Evolutionary conservation across 1,140 invertebrate genomes (phyloP).

Genomic region (Mamestra configurata): DNA sequence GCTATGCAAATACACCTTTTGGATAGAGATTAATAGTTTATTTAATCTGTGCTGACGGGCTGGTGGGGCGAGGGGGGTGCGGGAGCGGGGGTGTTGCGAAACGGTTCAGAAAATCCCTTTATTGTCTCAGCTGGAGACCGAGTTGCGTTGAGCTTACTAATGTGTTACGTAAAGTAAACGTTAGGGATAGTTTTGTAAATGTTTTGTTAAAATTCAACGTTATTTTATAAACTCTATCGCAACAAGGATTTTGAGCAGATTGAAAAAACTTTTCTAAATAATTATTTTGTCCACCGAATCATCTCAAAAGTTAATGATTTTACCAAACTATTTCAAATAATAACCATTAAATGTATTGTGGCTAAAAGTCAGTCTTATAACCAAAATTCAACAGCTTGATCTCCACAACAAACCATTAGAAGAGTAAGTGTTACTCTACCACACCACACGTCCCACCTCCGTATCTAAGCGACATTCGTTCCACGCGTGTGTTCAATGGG

Average conservation of each 20-base stretch:
- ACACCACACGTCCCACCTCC: not conserved
- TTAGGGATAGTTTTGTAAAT: not conserved
- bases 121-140: constrained; percentile 37
- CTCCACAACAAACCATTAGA: constrained; percentile 1
- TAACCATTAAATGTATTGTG: too few species aligned
- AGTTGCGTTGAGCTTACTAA: constrained; percentile 22
- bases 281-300: too few species aligned
- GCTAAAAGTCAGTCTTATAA: not conserved
- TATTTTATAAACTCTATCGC: too few species aligned
- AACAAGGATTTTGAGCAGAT: too few species aligned
- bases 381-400: not conserved
- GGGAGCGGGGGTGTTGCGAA: constrained; percentile 6
- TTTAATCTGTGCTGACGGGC: constrained; percentile 41
- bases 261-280: too few species aligned
- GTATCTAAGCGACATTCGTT: constrained; percentile 42
- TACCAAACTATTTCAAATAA: too few species aligned
- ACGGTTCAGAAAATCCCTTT: constrained; percentile 37
- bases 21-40: constrained; percentile 43
- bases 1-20: constrained; percentile 41
- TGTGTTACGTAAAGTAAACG: not conserved
- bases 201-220: too few species aligned
- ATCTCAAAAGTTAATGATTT: too few species aligned
- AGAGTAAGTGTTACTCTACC: not conserved
- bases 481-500: constrained; percentile 40
- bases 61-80: not conserved